Conservation (phyloP, 2,888 invertebrate genomes). For the Oxyscelio sp. region DNA sequence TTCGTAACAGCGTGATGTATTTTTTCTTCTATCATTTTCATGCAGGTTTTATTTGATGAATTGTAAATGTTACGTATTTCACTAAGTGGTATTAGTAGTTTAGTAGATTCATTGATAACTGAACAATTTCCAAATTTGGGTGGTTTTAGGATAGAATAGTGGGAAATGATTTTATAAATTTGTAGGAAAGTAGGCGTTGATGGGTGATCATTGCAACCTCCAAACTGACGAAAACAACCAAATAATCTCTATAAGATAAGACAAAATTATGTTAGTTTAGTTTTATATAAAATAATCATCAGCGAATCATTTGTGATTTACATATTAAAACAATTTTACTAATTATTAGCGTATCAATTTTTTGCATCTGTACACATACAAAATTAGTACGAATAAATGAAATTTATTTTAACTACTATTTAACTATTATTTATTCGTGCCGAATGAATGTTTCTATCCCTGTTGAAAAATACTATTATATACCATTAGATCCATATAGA, state of each 20-base stretch:
- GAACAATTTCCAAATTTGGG: slow-evolving; percentile 22
- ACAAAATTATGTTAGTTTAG: too few species aligned
- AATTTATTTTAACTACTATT: too few species aligned
- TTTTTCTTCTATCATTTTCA: neutral
- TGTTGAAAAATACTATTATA: too few species aligned
- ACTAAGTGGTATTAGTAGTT: neutral
- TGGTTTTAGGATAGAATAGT: neutral
- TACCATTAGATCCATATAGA: too few species aligned
- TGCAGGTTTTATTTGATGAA: neutral
- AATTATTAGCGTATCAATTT: too few species aligned
- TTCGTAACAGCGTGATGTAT: neutral
- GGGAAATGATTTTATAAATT: slow-evolving; percentile 14
- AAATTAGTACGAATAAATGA: too few species aligned
- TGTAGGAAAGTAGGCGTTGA: slow-evolving; percentile 18
- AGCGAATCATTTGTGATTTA: too few species aligned
- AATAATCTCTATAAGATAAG: slow-evolving; percentile 1
- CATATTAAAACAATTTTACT: too few species aligned
- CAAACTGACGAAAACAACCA: slow-evolving; percentile 7
- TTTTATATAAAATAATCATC: too few species aligned
- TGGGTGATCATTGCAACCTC: slow-evolving; percentile 15
- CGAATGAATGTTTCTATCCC: too few species aligned
- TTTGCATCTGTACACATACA: too few species aligned
- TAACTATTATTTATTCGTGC: too few species aligned
- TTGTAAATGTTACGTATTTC: neutral
- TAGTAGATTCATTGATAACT: neutral